Conservation (phyloP, 2,888 invertebrate species). For the Drosophila kambysellisi region DNA sequence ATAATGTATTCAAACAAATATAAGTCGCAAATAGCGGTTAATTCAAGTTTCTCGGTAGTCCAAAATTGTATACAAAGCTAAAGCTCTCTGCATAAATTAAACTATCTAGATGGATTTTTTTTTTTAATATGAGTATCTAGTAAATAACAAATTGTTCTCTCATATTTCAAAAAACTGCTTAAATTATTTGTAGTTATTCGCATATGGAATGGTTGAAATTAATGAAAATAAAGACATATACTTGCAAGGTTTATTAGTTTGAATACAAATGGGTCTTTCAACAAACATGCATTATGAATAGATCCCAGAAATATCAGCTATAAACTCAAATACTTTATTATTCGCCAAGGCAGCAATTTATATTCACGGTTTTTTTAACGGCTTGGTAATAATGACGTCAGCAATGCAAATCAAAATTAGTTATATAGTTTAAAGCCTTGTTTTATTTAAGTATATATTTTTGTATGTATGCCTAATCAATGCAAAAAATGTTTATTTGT, state of each 20-base stretch:
- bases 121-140: background rate
- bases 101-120: background rate
- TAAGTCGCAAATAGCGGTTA: background rate
- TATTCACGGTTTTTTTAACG: background rate
- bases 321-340: background rate
- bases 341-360: background rate
- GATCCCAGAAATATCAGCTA: background rate
- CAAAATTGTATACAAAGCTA: too few species aligned
- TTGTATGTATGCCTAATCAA: background rate
- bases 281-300: background rate
- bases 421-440: background rate
- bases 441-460: background rate
- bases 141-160: background rate
- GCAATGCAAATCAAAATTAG: conserved; percentile 21
- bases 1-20: background rate
- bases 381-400: conserved; percentile 6
- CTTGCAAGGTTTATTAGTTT: background rate
- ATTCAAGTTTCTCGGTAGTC: too few species aligned
- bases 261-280: conserved; percentile 1
- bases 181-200: background rate
- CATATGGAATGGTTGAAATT: background rate
- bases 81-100: too few species aligned
- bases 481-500: background rate
- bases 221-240: background rate
- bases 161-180: background rate